Evolutionary conservation across 2,113 vertebrate genomes (phyloP).

Genomic region (Lampris megalopsis): DNA sequence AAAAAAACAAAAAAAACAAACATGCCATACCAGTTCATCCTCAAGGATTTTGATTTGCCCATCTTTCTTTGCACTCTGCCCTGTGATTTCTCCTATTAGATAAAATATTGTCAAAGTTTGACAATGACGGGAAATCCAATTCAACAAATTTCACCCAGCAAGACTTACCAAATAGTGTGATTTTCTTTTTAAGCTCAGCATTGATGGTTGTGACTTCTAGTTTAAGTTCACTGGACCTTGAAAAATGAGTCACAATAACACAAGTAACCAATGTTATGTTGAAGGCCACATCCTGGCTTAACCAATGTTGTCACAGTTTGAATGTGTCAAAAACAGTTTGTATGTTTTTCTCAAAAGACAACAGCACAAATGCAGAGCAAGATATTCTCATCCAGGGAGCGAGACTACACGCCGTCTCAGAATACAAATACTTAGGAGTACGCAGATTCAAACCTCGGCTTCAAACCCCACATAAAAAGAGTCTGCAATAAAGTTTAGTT

Average conservation of each 20-base stretch:
- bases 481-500: no score
- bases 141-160: not conserved
- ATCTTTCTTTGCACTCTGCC: constrained; percentile 82
- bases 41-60: constrained; percentile 83
- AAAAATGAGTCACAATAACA: constrained; percentile 22
- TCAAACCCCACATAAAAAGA: no score
- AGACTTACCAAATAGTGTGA: constrained; percentile 66
- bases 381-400: no score
- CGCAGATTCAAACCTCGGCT: no score
- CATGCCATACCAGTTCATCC: constrained; percentile 81
- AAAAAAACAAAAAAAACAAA: constrained; percentile 3
- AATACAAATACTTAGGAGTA: no score
- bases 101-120: constrained; percentile 7
- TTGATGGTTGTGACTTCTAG: constrained; percentile 44
- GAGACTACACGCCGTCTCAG: no score
- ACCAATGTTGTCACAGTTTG: no score
- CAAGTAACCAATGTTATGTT: no score
- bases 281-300: no score
- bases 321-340: no score
- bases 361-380: no score
- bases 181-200: constrained; percentile 66
- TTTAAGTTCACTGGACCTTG: constrained; percentile 71
- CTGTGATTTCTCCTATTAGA: constrained; percentile 81
- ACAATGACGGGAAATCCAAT: not conserved
- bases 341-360: no score